Evolutionary conservation across 2,888 invertebrate genomes (phyloP), one percentile per base, ranked within the genome.

Genomic region (Sphecodes monilicornis): DNA sequence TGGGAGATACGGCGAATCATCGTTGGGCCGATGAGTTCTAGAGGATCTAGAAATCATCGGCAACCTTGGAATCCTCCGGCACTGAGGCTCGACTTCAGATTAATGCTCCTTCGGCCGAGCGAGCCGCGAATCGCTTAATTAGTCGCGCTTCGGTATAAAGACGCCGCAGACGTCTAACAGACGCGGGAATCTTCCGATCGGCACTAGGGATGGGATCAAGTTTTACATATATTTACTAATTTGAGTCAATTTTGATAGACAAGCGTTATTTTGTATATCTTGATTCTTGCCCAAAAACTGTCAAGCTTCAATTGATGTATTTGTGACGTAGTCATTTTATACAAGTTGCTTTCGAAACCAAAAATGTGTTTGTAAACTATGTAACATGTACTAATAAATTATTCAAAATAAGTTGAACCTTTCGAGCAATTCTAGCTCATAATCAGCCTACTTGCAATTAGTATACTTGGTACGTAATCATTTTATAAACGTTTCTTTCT

Each of bases 111-210:
- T 70, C 68, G 66, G 54, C 64, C 71, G 41, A 68, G 81, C 69
- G 39, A 78, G 54, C 50, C 72, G 71, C 79, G 87, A 87, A 89
- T 85, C 87, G 82, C 82, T 89, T 85, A 87, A 89, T 89, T 89
- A 87, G 78, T 84, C 69, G 86, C 82, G 66, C 22, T 73, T 60
- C 39, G 73, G 39, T 64, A 64, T 22, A 64, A 50, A 71, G 60
- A 41, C 54, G 26, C 60, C 16, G 36, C 22, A 46, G n/a, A 76
- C 36, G 46, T 26, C 46, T 32, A 76, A 66, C 43, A 36, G 54
- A 72, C 81, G 29, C 43, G 69, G 68, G 39, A 60, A 73, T 68
- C 29, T 36, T 46, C 16, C 39, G 29, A n/a, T 74, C 43, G 29
- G n/a, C 13, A 64, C 22, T 10, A 50, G n/a, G 50, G 50, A 50